Base-by-base conservation (phyloP, 2,888 invertebrate genomes). In the Bimastos eiseni region DNA sequence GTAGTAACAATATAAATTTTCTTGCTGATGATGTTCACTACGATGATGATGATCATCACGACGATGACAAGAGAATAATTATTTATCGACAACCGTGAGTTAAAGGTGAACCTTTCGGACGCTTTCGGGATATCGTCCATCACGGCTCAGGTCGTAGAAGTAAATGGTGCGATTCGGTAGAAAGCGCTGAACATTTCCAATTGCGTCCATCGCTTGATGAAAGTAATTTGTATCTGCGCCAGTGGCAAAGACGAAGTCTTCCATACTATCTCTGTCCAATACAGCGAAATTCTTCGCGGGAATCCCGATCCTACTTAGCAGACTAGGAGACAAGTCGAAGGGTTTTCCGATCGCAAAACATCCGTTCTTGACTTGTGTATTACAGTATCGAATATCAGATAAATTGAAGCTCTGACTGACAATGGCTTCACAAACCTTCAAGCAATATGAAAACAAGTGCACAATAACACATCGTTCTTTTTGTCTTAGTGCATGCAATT, bases 71-170 rank as follows among this genome's bases (percentile, higher is more conserved):
- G 3, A 49, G 13, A 4, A 49, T 1, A 24, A 24, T 49, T 49
- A 24, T 49, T 24, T 24, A 1, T 24, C 24, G 49, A 6, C 49
- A 49, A 24, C 6, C 11, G 24, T 49, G 41, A 17, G 15, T 49
- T 49, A 24, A 49, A n/a, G 30, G n/a, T 30, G 30, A 36, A 86
- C 86, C 86, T 37, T 86, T 34, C 37, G 30, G 86, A 34, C 24
- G 21, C 37, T 34, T 36, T 86, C 37, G 86, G 34, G 21, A 8
- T 34, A 86, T 34, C 13, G 36, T 0, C 34, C 24, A 36, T 34
- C 86, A n/a, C n/a, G n/a, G n/a, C 91, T 91, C 83, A 91, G 91
- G 34, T 91, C 91, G 88, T 91, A 91, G 41, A 91, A 90, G 70
- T 90, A 70, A 83, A 91, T 89, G n/a, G n/a, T 37, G 49, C 89